Percentiles rank a stretch among this genome's conserved stretches.
These are phyloP conservation scores for Ochropleura leucogaster DNA, from an alignment of 2,888 invertebrate species.

Conservation along the genomic window DNA sequence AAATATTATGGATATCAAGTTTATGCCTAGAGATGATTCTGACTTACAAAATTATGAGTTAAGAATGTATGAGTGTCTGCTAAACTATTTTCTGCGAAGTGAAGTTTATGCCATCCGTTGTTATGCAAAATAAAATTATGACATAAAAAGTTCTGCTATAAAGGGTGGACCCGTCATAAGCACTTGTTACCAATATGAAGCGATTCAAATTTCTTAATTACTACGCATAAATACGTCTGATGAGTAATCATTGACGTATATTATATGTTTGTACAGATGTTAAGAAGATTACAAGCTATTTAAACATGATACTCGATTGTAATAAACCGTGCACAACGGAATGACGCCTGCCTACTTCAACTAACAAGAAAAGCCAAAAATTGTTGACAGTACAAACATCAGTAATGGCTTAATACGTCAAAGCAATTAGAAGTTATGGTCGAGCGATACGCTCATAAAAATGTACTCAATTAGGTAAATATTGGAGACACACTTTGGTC, in stretches of 20 bases:
- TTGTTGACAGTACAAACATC: slow-evolving; percentile 32
- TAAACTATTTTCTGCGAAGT: too few species aligned
- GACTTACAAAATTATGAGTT: too few species aligned
- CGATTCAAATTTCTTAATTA: slow-evolving; percentile 68
- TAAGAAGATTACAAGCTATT: slow-evolving; percentile 78
- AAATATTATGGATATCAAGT: too few species aligned
- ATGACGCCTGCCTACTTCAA: slow-evolving; percentile 7
- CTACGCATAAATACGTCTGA: slow-evolving; percentile 67
- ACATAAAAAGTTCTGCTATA: too few species aligned
- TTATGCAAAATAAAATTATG: too few species aligned
- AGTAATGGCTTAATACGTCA: slow-evolving; percentile 29
- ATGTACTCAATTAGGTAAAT: slow-evolving; percentile 48
- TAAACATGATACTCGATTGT: slow-evolving; percentile 69
- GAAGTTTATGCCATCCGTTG: too few species aligned
- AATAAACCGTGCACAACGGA: slow-evolving; percentile 52
- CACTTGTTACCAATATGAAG: slow-evolving; percentile 33
- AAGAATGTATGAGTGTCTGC: too few species aligned
- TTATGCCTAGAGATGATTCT: too few species aligned
- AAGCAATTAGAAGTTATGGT: slow-evolving; percentile 47
- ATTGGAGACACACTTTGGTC: slow-evolving; percentile 43
- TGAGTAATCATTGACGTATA: slow-evolving; percentile 85
- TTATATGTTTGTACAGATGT: slow-evolving; percentile 81
- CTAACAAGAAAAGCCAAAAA: slow-evolving; percentile 34
- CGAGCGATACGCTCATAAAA: slow-evolving; percentile 45
- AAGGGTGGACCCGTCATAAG: too few species aligned